Conservation (phyloP, 2,113 vertebrate species). For the Chlamydotis undulata region DNA sequence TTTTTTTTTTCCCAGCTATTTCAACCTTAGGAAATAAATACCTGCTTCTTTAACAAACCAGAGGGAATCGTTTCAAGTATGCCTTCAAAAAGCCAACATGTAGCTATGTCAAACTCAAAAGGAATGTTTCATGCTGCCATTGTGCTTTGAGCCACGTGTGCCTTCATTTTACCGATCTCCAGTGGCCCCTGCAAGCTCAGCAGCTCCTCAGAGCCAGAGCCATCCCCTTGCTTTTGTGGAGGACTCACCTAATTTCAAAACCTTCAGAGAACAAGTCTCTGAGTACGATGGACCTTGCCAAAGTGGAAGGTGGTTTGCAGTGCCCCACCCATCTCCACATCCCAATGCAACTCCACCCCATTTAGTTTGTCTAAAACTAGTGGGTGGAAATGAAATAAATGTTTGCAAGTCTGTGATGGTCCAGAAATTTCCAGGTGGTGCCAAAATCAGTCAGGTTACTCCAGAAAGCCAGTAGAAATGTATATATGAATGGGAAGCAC, state of each 20-base stretch:
- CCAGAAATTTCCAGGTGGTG: neutral
- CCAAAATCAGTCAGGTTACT: neutral
- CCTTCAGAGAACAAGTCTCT: neutral
- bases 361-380: neutral
- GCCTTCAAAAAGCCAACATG: neutral
- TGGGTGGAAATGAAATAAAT: neutral
- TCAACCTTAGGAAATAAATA: neutral
- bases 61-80: neutral
- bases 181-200: neutral
- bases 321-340: neutral
- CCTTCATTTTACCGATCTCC: neutral
- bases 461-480: neutral
- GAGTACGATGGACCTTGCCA: neutral
- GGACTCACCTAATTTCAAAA: neutral
- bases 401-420: neutral
- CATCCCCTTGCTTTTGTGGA: neutral
- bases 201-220: neutral
- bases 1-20: neutral
- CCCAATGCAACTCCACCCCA: neutral
- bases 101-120: neutral
- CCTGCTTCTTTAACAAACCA: neutral
- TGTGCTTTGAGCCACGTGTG: neutral
- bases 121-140: neutral
- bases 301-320: neutral
- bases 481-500: neutral